phyloP scores from a whole-genome alignment of 2,888 invertebrate genomes.

The Eilema caniola region DNA sequence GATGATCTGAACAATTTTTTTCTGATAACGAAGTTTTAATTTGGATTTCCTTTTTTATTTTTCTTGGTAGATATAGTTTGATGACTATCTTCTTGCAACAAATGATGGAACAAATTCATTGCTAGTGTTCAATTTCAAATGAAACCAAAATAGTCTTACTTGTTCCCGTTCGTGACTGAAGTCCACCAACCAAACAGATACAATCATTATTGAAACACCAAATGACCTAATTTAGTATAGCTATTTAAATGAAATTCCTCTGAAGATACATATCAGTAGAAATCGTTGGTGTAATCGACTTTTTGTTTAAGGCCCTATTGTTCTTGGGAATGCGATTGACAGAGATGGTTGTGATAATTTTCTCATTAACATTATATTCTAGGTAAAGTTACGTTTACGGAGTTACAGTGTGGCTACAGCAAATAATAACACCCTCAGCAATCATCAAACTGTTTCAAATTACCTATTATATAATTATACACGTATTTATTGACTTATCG shows the following conservation, averaged over 20 bases:
- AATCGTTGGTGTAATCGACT: conserved; percentile 57
- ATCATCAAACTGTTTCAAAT: too few relatives aligned
- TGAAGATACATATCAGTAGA: conserved; percentile 44
- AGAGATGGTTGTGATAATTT: conserved; percentile 59
- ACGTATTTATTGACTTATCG: too few relatives aligned
- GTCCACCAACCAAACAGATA: conserved; percentile 2
- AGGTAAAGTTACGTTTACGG: background rate
- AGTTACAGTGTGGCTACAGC: background rate
- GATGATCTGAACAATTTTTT: too few relatives aligned
- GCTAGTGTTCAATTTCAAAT: background rate
- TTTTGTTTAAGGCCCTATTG: conserved; percentile 63
- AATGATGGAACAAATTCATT: background rate
- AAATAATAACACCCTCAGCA: too few relatives aligned
- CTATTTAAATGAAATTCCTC: conserved; percentile 24
- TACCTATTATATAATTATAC: too few relatives aligned
- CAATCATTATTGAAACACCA: conserved; percentile 24
- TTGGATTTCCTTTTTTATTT: background rate
- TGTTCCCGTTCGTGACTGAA: background rate
- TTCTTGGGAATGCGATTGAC: conserved; percentile 59
- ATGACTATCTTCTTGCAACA: background rate
- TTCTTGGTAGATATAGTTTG: background rate
- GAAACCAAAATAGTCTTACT: background rate
- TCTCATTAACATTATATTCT: conserved; percentile 44
- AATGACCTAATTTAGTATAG: conserved; percentile 18
- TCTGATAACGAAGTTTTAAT: too few relatives aligned